A percentile compares a stretch with the other conserved stretches of the same genome.
Evolutionary conservation across 2,888 invertebrate genomes (phyloP).

Genomic region (Tortricodes alternella): DNA sequence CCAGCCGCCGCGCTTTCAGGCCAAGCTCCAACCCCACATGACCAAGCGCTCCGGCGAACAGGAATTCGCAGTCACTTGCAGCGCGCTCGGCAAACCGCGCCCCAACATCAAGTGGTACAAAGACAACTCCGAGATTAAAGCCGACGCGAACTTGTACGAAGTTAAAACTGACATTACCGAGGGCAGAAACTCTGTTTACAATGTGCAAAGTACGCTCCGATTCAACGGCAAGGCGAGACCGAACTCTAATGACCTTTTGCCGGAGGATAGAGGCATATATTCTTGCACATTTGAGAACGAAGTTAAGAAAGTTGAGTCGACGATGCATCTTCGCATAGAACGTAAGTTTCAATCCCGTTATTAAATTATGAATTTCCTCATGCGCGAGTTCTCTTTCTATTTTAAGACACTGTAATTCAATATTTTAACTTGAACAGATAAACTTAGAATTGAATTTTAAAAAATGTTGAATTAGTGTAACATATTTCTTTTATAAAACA

Average conservation of each 20-base stretch:
- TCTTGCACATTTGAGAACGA: conserved; percentile 95
- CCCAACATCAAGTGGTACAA: conserved; percentile 94
- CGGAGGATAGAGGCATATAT: conserved; percentile 93
- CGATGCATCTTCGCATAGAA: conserved; percentile 95
- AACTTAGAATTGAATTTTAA: too few species aligned
- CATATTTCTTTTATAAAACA: too few species aligned
- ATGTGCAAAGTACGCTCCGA: conserved; percentile 90
- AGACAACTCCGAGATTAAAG: conserved; percentile 90
- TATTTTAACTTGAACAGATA: too few species aligned
- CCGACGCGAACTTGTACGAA: conserved; percentile 90
- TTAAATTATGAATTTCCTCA: not conserved
- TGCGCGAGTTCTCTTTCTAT: not conserved
- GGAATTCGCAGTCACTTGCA: conserved; percentile 91
- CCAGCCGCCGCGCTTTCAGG: conserved; percentile 93
- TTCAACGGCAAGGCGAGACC: conserved; percentile 92
- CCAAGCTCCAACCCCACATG: conserved; percentile 91
- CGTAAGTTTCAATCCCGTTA: conserved; percentile 83
- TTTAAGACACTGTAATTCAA: too few species aligned
- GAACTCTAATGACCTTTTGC: conserved; percentile 88
- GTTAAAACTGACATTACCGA: conserved; percentile 90
- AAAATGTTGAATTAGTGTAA: too few species aligned
- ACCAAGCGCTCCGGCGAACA: conserved; percentile 90
- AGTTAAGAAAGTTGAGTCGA: conserved; percentile 93
- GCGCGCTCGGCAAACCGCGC: conserved; percentile 93
- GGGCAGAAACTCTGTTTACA: conserved; percentile 90